Base-by-base conservation (phyloP, 2,888 invertebrate genomes). In the Prosopocoilus inquinatus region DNA sequence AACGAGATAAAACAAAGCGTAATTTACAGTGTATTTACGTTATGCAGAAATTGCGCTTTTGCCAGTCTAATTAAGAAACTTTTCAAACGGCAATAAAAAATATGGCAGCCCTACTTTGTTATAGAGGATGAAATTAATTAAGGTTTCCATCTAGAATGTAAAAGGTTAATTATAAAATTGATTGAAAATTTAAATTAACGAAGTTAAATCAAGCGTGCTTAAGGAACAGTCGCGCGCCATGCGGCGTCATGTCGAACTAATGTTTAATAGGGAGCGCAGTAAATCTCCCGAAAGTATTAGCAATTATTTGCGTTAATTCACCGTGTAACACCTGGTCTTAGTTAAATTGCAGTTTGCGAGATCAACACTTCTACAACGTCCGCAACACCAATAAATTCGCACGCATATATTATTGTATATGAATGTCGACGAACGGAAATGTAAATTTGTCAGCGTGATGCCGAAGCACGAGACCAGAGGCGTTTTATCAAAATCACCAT, bases 281-380 rank as follows among this genome's bases (percentile, higher is more conserved):
- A 74, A 75, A 75, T 75, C 74, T 71, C 67, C 67, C 62, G 69
- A 70, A 71, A 73, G 71, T 74, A 75, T 75, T 74, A 73, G 75
- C 74, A 75, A 76, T 75, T 75, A 75, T 73, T 71, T 70, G 72
- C 74, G 75, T 73, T 75, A 75, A 76, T 76, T 74, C 71, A 66
- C 67, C 73, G 70, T 71, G 71, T 71, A 73, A 71, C 75, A 74
- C 74, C 75, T 75, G 74, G 68, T 67, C 67, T 55, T 55, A 55
- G 55, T 55, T 55, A 55, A 50, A 55, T 55, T 55, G 55, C 55
- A 55, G 55, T 55, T 55, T 50, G 32, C 36, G 50, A 46, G 55
- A 55, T 55, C 55, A 55, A 55, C 55, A 50, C 55, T 9, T 41
- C 41, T 13, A 13, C 41, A 16, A 38, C 12, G 11, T 13, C 11